Evolutionary conservation across 2,888 invertebrate species (phyloP).

Genomic region (Clanis bilineata): DNA sequence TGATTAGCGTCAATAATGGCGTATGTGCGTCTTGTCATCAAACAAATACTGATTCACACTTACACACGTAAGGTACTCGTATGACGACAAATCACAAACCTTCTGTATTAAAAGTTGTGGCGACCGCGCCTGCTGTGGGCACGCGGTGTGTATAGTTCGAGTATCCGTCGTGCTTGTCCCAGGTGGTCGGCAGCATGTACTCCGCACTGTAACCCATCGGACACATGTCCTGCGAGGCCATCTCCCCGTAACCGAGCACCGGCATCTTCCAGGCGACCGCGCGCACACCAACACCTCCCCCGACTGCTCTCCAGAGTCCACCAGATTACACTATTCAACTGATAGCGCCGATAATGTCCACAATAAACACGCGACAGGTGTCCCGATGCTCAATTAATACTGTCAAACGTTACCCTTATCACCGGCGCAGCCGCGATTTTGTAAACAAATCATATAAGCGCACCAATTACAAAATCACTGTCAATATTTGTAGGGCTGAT

Average conservation of each 20-base stretch:
- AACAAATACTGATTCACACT: background rate
- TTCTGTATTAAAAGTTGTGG: conserved; percentile 34
- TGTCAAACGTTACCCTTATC: conserved; percentile 38
- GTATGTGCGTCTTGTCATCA: background rate
- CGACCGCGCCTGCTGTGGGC: conserved; percentile 32
- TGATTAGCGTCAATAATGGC: background rate
- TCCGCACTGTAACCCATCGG: conserved; percentile 57
- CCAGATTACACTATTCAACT: conserved; percentile 32
- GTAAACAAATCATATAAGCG: conserved; percentile 29
- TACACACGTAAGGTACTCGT: background rate
- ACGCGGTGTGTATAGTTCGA: conserved; percentile 47
- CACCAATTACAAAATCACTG: conserved; percentile 30
- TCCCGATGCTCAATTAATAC: conserved; percentile 48
- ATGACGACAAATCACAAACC: conserved; percentile 48
- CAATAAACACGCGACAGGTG: conserved; percentile 52
- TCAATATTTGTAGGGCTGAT: conserved; percentile 42
- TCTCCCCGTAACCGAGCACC: conserved; percentile 65
- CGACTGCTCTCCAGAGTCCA: conserved; percentile 50
- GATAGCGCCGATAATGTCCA: conserved; percentile 46
- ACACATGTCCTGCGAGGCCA: conserved; percentile 65
- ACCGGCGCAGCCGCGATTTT: conserved; percentile 20
- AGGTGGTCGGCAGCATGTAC: conserved; percentile 53
- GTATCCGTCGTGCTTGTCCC: conserved; percentile 64
- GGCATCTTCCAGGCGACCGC: conserved; percentile 65
- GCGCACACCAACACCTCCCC: conserved; percentile 43